Evolutionary conservation across 2,113 vertebrate species (phyloP).

Genomic region (Hemiprocne comata): DNA sequence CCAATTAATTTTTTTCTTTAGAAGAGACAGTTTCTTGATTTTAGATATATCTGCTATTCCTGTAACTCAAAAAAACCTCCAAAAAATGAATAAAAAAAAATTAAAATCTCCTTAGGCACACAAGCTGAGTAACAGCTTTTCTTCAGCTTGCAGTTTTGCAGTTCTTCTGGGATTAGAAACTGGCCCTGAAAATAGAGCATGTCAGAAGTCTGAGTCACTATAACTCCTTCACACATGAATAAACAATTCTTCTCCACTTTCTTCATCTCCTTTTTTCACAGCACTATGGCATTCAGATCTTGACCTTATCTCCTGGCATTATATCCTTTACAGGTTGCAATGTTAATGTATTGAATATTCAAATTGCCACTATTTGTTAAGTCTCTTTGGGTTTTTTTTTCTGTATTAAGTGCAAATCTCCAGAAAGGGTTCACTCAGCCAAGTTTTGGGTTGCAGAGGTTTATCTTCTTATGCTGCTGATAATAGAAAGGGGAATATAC

Average conservation of each 20-base stretch:
- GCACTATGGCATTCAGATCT: neutral
- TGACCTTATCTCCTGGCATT: neutral
- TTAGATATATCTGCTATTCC: neutral
- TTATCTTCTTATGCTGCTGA: neutral
- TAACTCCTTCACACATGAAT: neutral
- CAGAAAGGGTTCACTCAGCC: neutral
- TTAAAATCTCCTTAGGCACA: neutral
- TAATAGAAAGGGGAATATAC: neutral
- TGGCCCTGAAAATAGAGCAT: neutral
- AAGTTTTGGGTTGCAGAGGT: neutral
- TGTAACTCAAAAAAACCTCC: neutral
- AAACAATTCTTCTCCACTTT: neutral
- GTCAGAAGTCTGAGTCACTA: neutral
- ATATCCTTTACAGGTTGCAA: neutral
- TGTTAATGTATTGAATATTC: neutral
- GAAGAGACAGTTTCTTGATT: neutral
- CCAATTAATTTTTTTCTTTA: neutral
- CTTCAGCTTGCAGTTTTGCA: neutral
- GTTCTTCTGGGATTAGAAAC: constrained; percentile 20
- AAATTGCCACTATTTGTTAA: neutral
- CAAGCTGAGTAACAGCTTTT: neutral
- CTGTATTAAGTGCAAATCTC: rapidly evolving
- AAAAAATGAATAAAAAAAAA: neutral
- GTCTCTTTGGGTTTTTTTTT: neutral
- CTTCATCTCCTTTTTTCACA: neutral